Evolutionary conservation across 2,797 vertebrate genomes (phyloP).

Genomic region (Thunnus albacares): DNA sequence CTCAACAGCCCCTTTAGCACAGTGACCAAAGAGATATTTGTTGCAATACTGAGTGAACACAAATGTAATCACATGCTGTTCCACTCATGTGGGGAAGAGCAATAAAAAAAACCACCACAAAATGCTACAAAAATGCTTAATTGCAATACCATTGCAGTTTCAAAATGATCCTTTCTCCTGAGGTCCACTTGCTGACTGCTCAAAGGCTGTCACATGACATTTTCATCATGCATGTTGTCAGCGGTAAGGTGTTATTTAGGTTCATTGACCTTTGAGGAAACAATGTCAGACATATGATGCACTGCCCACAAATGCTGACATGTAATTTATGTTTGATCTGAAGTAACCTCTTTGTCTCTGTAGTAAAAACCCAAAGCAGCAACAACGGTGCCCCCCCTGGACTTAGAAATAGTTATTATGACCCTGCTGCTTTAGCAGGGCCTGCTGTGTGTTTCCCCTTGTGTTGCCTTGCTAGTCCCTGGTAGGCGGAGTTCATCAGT

Average conservation of each 20-base stretch:
- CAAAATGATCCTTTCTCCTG: not conserved
- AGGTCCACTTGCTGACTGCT: constrained; percentile 22
- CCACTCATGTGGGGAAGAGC: not conserved
- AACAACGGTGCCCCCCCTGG: constrained; percentile 46
- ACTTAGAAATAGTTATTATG: constrained; percentile 7
- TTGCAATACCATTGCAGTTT: not conserved
- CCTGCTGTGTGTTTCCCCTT: too few species aligned
- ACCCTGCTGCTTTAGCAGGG: too few species aligned
- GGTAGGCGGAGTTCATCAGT: too few species aligned
- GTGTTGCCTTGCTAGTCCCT: too few species aligned
- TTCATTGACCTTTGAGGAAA: constrained; percentile 64
- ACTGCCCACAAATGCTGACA: constrained; percentile 65
- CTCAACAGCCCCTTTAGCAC: constrained; percentile 9
- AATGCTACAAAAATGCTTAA: constrained; percentile 10
- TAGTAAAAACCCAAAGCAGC: constrained; percentile 44
- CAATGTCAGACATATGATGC: constrained; percentile 38
- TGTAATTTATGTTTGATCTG: constrained; percentile 60
- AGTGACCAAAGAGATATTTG: not conserved
- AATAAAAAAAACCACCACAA: not conserved
- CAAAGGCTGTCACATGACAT: constrained; percentile 37
- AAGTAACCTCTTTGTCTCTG: constrained; percentile 69
- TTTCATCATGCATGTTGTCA: constrained; percentile 43
- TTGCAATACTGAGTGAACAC: constrained; percentile 12
- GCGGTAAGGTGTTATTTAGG: constrained; percentile 45
- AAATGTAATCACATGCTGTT: constrained; percentile 8